Conservation (phyloP, 2,888 invertebrate species). For the Ophioninae sp. region DNA sequence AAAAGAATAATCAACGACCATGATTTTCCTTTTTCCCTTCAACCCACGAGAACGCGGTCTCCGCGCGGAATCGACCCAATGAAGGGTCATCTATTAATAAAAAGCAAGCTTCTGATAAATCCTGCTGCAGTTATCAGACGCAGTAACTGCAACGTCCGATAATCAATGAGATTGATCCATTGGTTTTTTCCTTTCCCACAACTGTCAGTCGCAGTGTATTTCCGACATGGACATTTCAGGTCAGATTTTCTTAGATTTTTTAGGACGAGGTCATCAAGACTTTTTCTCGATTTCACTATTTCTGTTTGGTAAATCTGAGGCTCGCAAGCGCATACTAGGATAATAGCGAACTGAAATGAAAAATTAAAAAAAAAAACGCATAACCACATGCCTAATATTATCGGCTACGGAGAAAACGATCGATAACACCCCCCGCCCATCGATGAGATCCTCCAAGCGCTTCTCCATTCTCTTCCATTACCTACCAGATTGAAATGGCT, state of each 20-base stretch:
- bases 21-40: conserved; percentile 17
- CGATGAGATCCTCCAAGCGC: not conserved
- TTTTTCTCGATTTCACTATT: not conserved
- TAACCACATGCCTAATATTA: conserved; percentile 53
- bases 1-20: conserved; percentile 2
- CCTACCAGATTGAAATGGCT: conserved; percentile 57
- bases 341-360: not conserved
- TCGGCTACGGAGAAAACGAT: conserved; percentile 46
- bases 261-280: not conserved
- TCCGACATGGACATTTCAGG: not conserved
- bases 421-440: conserved; percentile 35
- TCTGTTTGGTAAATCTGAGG: conserved; percentile 27
- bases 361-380: conserved; percentile 10
- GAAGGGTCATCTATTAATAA: not conserved
- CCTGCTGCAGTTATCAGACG: not conserved
- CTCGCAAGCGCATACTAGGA: not conserved
- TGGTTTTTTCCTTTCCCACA: not conserved
- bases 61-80: not conserved
- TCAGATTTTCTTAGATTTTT: not conserved
- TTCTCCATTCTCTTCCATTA: conserved; percentile 2
- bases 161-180: not conserved
- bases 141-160: not conserved
- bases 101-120: not conserved
- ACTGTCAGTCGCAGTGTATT: not conserved
- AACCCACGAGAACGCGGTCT: not conserved